Evolutionary conservation across 2,888 invertebrate genomes (phyloP), one percentile per base, ranked within the genome.

Genomic region (Andrena haemorrhoa): DNA sequence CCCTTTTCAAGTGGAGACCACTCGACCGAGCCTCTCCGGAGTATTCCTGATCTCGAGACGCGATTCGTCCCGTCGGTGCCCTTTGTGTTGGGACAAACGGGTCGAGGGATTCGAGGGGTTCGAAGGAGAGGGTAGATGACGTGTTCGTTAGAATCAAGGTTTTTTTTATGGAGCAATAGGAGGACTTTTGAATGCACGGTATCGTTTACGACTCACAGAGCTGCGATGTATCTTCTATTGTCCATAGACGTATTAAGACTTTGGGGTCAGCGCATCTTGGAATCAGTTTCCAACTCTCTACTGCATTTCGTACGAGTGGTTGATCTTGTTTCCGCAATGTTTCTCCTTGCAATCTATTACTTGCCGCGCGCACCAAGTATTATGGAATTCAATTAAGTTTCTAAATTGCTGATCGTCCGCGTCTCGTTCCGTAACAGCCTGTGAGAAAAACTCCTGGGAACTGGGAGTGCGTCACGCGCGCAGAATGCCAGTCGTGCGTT

Each of bases 41-140:
- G 74, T 79, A 83, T 82, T 83, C 75, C 74, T 79, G 83, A 83
- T 82, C 72, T 35, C 47, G 68, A 20, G 47, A 3, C 63, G n/a
- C 70, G 82, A 82, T 83, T 68, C 51, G 64, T 51, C 33, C 7
- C 2, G 3, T 29, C 61, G 82, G 53, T 41, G n/a, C 58, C 41
- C 69, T 78, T 82, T 78, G 83, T 82, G 64, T 20, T 29, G 49
- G n/a, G n/a, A 47, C 74, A 61, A 65, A 66, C 71, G 72, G 4
- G 12, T 16, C 72, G 47, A 41, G 65, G 35, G 10, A 51, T 64
- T 31, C 51, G 33, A n/a, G 16, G 49, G 2, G 29, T 58, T 68
- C 47, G 53, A 23, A 35, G 12, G 29, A 20, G 60, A 16, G 53
- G 20, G 53, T 60, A 5, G 63, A n/a, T 33, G 69, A 20, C 49